Percentiles rank a stretch among this genome's conserved stretches.
phyloP scores from a whole-genome alignment of 2,888 invertebrate genomes.

The Abrostola triplasia region DNA sequence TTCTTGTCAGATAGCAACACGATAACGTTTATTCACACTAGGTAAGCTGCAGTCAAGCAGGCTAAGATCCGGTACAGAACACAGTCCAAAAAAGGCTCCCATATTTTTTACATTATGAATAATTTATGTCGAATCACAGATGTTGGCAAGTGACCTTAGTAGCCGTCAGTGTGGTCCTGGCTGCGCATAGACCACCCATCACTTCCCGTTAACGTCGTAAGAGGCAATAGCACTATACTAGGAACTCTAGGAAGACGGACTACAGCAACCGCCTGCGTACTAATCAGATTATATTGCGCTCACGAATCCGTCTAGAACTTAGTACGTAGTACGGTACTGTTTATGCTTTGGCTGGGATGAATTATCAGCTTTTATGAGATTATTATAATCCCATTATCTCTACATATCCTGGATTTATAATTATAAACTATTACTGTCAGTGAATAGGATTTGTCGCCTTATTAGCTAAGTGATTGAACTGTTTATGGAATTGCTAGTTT shows the following conservation, averaged over 20 bases:
- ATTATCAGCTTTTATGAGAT: too few relatives aligned
- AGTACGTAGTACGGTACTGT: too few relatives aligned
- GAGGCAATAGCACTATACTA: slow-evolving; percentile 35
- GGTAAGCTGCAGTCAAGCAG: not conserved
- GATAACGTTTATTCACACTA: too few relatives aligned
- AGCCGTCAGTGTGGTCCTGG: slow-evolving; percentile 31
- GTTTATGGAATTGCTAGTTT: too few relatives aligned
- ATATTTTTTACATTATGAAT: slow-evolving; percentile 2
- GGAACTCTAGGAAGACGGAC: slow-evolving; percentile 44
- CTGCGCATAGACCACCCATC: slow-evolving; percentile 39
- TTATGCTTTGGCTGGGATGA: too few relatives aligned
- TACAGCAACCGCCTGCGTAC: slow-evolving; percentile 30
- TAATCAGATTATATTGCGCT: slow-evolving; percentile 42
- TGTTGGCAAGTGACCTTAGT: slow-evolving; percentile 7
- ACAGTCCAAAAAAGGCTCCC: not conserved
- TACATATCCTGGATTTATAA: too few relatives aligned
- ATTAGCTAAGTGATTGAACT: too few relatives aligned
- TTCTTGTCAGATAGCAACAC: too few relatives aligned
- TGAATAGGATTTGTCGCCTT: too few relatives aligned
- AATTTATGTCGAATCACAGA: slow-evolving; percentile 1
- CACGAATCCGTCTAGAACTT: slow-evolving; percentile 17
- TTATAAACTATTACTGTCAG: too few relatives aligned
- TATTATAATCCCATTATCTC: too few relatives aligned
- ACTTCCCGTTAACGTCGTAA: slow-evolving; percentile 37
- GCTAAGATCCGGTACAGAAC: not conserved